Evolutionary conservation across 1,140 invertebrate genomes (phyloP).

Genomic region (Pseudobourletiella spinata): DNA sequence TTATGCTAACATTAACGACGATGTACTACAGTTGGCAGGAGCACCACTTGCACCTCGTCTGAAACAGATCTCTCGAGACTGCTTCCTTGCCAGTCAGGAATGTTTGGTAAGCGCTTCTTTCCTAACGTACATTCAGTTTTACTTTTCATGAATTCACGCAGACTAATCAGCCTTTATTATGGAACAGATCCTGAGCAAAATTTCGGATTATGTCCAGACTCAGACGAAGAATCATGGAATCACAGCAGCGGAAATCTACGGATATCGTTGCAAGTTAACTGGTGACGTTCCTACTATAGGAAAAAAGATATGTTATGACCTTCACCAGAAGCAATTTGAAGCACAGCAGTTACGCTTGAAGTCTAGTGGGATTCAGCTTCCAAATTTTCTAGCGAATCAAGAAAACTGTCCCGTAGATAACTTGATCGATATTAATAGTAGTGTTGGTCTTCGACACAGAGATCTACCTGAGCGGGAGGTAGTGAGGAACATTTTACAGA

Average conservation of each 20-base stretch:
- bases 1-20: conserved; percentile 54
- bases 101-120: conserved; percentile 54
- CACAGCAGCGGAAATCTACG: conserved; percentile 56
- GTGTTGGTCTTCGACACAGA: neutral
- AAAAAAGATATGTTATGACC: conserved; percentile 20
- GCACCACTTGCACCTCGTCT: conserved; percentile 71
- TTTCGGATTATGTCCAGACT: conserved; percentile 51
- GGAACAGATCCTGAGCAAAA: conserved; percentile 44
- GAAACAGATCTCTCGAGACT: conserved; percentile 66
- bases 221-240: conserved; percentile 41
- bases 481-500: conserved; percentile 13
- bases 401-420: conserved; percentile 20
- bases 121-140: neutral
- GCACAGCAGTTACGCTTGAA: too few relatives aligned
- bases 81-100: conserved; percentile 77
- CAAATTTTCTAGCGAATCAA: neutral
- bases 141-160: neutral
- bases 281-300: conserved; percentile 46
- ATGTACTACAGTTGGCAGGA: conserved; percentile 48
- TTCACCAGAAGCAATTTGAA: conserved; percentile 20
- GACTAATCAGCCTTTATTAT: neutral
- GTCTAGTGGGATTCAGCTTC: too few relatives aligned
- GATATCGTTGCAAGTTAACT: conserved; percentile 54
- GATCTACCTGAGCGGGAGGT: conserved; percentile 18
- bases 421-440: conserved; percentile 16